These are phyloP conservation scores for Pachyrhynchus sulphureomaculatus DNA, from an alignment of 1,140 invertebrate species.

Conservation along the genomic window DNA sequence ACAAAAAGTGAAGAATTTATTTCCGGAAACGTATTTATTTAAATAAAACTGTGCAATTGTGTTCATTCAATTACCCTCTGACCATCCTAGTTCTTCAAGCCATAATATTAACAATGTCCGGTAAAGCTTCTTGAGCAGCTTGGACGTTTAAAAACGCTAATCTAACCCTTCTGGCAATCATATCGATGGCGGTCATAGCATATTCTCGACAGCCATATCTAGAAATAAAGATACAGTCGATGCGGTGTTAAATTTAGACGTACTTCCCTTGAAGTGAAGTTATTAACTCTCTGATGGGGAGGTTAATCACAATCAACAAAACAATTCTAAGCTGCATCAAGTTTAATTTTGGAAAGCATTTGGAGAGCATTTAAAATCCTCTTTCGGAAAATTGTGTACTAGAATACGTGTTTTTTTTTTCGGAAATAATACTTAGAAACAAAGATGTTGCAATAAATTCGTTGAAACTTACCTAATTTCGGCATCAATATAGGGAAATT, in stretches of 20 bases:
- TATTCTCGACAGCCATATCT: slow-evolving; percentile 93
- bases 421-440: background rate
- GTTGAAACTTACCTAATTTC: slow-evolving; percentile 63
- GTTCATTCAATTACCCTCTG: slow-evolving; percentile 63
- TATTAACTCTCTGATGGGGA: too few species aligned
- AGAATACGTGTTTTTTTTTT: background rate
- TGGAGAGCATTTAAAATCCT: background rate
- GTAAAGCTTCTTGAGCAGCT: slow-evolving; percentile 94
- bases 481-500: slow-evolving; percentile 98
- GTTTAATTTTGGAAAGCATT: too few species aligned
- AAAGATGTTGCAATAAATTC: too few species aligned
- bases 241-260: too few species aligned
- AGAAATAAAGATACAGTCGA: slow-evolving; percentile 54
- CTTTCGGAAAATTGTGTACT: background rate
- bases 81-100: slow-evolving; percentile 93
- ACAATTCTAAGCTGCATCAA: too few species aligned
- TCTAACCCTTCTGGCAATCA: slow-evolving; percentile 90
- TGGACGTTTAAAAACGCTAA: slow-evolving; percentile 96
- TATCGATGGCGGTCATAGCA: slow-evolving; percentile 93
- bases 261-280: too few species aligned
- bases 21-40: slow-evolving; percentile 60
- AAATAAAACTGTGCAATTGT: too few species aligned
- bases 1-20: too few species aligned
- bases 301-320: too few species aligned
- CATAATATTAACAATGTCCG: slow-evolving; percentile 93